Conservation (phyloP, 2,888 invertebrate species). For the Scrobipalpa costella region DNA sequence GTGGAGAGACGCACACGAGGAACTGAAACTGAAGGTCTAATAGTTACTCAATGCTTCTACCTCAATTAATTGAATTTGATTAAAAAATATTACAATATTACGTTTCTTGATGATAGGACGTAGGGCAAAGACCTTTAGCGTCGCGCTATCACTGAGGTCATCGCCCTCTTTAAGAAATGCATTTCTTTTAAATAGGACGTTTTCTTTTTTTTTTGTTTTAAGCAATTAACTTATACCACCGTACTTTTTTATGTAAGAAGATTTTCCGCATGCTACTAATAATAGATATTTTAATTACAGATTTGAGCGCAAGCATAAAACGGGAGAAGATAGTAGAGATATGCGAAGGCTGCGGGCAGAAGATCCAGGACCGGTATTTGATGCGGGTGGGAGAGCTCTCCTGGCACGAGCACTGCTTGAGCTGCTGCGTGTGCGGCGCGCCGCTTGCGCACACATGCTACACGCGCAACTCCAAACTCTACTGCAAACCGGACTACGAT, state of each 20-base stretch:
- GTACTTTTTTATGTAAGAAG: neutral
- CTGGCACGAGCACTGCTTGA: slow-evolving; percentile 98
- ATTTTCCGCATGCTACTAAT: slow-evolving; percentile 63
- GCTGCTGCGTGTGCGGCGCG: slow-evolving; percentile 96
- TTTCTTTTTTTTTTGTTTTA: too few relatives aligned
- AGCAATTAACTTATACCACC: too few relatives aligned
- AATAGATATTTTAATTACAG: slow-evolving; percentile 51
- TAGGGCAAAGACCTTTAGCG: too few relatives aligned
- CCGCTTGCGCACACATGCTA: slow-evolving; percentile 96
- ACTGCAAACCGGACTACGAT: slow-evolving; percentile 98
- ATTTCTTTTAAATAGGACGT: too few relatives aligned
- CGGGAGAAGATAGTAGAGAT: slow-evolving; percentile 91
- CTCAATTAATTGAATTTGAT: too few relatives aligned
- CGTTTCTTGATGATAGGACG: too few relatives aligned
- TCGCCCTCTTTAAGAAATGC: too few relatives aligned
- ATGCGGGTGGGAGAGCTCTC: slow-evolving; percentile 96
- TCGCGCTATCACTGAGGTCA: too few relatives aligned
- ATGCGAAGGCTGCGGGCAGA: slow-evolving; percentile 97
- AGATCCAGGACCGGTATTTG: slow-evolving; percentile 96
- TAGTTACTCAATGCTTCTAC: too few relatives aligned
- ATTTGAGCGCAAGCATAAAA: slow-evolving; percentile 83
- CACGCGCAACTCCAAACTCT: slow-evolving; percentile 95
- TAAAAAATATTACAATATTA: too few relatives aligned
- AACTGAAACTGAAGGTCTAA: too few relatives aligned
- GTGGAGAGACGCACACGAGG: too few relatives aligned